Percentiles rank a stretch among this genome's conserved stretches.
These are phyloP conservation scores for Erebia palarica DNA, from an alignment of 2,888 invertebrate genomes.

Conservation along the genomic window DNA sequence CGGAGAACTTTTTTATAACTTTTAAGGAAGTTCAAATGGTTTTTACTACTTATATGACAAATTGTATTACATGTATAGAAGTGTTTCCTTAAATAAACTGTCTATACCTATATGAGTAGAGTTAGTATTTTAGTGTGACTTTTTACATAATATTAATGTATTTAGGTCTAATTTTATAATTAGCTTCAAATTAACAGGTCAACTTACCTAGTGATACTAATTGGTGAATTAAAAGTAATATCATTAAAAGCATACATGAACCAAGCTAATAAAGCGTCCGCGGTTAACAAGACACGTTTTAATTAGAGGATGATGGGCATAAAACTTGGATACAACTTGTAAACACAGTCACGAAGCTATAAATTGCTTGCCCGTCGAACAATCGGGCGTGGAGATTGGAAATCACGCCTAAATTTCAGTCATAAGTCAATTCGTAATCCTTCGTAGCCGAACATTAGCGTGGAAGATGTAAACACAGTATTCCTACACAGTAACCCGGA, in stretches of 20 bases:
- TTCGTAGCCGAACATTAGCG: slow-evolving; percentile 38
- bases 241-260: slow-evolving; percentile 27
- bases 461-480: slow-evolving; percentile 52
- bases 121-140: neutral
- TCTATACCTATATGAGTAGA: neutral
- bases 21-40: neutral
- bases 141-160: neutral
- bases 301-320: slow-evolving; percentile 61
- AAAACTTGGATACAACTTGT: slow-evolving; percentile 75
- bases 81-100: neutral
- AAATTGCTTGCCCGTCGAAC: slow-evolving; percentile 53
- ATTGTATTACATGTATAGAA: too few relatives aligned
- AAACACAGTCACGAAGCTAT: slow-evolving; percentile 69
- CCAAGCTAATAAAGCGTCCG: slow-evolving; percentile 28
- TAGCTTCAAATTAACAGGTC: neutral
- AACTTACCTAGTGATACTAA: slow-evolving; percentile 29
- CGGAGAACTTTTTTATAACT: slow-evolving; percentile 5
- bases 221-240: neutral
- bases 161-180: neutral
- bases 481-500: slow-evolving; percentile 63
- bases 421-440: slow-evolving; percentile 48
- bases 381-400: slow-evolving; percentile 49
- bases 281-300: slow-evolving; percentile 50
- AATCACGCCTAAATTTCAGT: slow-evolving; percentile 43
- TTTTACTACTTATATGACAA: neutral